Conservation (phyloP, 2,797 vertebrate species). For the Anomalospiza imberbis region DNA sequence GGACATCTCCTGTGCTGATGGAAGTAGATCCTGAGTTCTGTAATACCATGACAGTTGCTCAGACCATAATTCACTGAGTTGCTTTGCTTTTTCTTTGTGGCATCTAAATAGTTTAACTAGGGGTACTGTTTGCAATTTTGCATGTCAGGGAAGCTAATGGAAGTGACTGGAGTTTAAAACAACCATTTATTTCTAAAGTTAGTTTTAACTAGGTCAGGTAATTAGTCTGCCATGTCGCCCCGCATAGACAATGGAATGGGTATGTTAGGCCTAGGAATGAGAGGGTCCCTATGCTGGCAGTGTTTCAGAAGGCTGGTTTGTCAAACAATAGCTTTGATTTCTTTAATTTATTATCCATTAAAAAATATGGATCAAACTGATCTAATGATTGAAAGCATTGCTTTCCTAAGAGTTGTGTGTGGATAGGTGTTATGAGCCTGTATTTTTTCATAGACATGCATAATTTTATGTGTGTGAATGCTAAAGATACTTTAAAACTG, state of each 20-base stretch:
- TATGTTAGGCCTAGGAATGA: neutral
- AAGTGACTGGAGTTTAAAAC: neutral
- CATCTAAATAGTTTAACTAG: neutral
- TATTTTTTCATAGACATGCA: neutral
- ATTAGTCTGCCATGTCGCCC: fast-evolving
- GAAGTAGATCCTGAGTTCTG: neutral
- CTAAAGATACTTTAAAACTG: neutral
- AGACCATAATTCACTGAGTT: neutral
- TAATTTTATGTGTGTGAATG: neutral
- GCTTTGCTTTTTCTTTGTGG: neutral
- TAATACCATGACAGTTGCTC: neutral
- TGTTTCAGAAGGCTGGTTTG: neutral
- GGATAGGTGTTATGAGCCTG: neutral
- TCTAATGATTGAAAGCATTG: neutral
- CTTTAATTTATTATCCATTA: neutral
- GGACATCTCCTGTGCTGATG: neutral
- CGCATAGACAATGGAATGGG: neutral
- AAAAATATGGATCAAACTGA: neutral
- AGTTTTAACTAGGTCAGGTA: neutral
- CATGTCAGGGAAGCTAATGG: neutral
- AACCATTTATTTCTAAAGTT: neutral
- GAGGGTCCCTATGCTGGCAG: neutral
- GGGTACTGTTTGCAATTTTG: neutral
- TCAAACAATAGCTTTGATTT: neutral
- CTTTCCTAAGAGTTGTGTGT: neutral